Evolutionary conservation across 2,888 invertebrate species (phyloP).

Genomic region (Carpatolechia fugitivella): DNA sequence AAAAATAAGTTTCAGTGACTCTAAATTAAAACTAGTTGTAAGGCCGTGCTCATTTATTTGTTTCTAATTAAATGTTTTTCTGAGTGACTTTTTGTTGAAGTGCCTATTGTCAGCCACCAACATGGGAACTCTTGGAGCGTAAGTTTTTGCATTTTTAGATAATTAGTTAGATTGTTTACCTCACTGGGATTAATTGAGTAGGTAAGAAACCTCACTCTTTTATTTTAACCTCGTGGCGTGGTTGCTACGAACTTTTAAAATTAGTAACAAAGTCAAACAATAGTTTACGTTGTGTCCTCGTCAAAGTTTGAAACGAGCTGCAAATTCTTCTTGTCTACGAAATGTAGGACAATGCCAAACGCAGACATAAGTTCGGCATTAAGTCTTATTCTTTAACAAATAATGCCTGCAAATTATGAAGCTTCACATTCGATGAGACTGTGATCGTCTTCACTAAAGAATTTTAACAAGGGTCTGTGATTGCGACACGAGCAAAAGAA

Average conservation of each 20-base stretch:
- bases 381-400: conserved; percentile 9
- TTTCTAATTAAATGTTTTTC: conserved; percentile 45
- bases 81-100: conserved; percentile 50
- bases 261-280: conserved; percentile 6
- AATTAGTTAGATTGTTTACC: conserved; percentile 14
- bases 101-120: conserved; percentile 44
- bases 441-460: neutral
- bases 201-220: conserved; percentile 10
- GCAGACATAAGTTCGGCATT: conserved; percentile 34
- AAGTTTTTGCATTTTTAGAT: conserved; percentile 35
- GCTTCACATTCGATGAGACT: neutral
- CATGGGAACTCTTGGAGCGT: conserved; percentile 66
- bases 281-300: conserved; percentile 23
- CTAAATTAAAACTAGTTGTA: conserved; percentile 30
- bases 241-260: neutral
- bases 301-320: conserved; percentile 31
- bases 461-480: neutral
- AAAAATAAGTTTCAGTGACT: conserved; percentile 6
- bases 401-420: neutral
- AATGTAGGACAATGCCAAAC: conserved; percentile 64
- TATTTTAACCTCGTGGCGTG: neutral
- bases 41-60: conserved; percentile 36
- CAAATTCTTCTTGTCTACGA: conserved; percentile 45
- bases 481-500: neutral
- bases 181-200: conserved; percentile 6